Conservation (phyloP, 1,140 invertebrate species). For the Drosophila bipectinata region DNA sequence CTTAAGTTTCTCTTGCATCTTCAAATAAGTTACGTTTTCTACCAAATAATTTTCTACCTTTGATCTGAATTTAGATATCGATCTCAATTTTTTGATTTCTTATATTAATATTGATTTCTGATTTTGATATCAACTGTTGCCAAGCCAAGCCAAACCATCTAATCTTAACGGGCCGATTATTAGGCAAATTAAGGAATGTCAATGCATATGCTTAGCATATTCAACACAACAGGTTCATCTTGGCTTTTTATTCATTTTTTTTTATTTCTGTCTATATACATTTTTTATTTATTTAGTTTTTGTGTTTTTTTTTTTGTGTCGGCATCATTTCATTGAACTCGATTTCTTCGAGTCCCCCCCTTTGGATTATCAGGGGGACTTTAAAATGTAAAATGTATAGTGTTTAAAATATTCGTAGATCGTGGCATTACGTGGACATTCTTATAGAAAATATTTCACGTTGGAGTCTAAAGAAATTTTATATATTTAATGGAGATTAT, state of each 20-base stretch:
- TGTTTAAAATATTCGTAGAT: conserved; percentile 1
- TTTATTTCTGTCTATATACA: not conserved
- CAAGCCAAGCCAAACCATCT: conserved; percentile 17
- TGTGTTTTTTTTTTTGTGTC: conserved; percentile 14
- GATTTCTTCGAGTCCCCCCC: conserved; percentile 27
- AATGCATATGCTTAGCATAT: conserved; percentile 76
- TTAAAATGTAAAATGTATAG: not conserved
- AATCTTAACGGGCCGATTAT: conserved; percentile 64
- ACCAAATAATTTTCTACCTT: not conserved
- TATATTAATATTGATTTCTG: not conserved
- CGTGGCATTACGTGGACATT: conserved; percentile 4
- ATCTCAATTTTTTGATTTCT: conserved; percentile 20
- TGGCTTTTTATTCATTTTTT: not conserved
- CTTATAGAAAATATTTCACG: not conserved
- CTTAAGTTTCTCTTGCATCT: too few species aligned
- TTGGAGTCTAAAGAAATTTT: not conserved
- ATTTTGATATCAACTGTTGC: conserved; percentile 55
- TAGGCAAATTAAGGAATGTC: conserved; percentile 79
- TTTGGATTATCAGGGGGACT: not conserved
- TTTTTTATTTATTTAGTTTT: not conserved
- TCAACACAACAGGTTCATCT: conserved; percentile 71
- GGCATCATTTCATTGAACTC: conserved; percentile 69
- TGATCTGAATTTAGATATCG: not conserved
- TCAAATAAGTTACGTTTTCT: too few species aligned
- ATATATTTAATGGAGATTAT: too few species aligned